A percentile compares a stretch with the other conserved stretches of the same genome.
Evolutionary conservation across 2,797 vertebrate genomes (phyloP).

Genomic region (Pangasius macronema): DNA sequence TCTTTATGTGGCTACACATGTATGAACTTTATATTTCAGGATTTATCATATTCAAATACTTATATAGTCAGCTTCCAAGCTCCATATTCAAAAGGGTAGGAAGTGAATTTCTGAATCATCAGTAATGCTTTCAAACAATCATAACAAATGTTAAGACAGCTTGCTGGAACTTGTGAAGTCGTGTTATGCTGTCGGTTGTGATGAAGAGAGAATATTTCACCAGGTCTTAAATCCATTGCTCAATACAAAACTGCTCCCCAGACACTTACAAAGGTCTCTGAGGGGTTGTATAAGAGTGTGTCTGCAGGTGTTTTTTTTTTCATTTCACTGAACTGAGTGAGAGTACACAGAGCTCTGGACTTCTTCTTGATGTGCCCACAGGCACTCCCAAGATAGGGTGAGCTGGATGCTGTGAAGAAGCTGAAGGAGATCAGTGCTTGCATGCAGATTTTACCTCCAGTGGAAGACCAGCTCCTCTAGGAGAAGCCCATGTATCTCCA

Average conservation of each 20-base stretch:
- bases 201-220: constrained; percentile 2
- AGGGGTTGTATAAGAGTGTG: neutral
- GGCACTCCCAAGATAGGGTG: neutral
- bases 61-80: neutral
- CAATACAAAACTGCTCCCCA: neutral
- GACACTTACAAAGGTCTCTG: neutral
- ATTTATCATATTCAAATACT: neutral
- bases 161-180: neutral
- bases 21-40: too few species aligned
- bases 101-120: neutral
- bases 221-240: neutral
- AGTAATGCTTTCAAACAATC: neutral
- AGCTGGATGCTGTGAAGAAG: constrained; percentile 34
- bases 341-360: neutral
- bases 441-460: neutral
- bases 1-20: too few species aligned
- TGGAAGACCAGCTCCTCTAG: neutral
- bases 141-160: neutral
- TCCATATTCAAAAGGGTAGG: neutral
- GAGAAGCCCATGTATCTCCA: constrained; percentile 38
- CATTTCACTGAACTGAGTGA: neutral
- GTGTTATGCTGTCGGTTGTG: neutral
- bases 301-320: neutral
- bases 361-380: neutral
- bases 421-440: constrained; percentile 32